Base-by-base conservation (phyloP, 2,113 vertebrate genomes). In the Tupaia tana region DNA sequence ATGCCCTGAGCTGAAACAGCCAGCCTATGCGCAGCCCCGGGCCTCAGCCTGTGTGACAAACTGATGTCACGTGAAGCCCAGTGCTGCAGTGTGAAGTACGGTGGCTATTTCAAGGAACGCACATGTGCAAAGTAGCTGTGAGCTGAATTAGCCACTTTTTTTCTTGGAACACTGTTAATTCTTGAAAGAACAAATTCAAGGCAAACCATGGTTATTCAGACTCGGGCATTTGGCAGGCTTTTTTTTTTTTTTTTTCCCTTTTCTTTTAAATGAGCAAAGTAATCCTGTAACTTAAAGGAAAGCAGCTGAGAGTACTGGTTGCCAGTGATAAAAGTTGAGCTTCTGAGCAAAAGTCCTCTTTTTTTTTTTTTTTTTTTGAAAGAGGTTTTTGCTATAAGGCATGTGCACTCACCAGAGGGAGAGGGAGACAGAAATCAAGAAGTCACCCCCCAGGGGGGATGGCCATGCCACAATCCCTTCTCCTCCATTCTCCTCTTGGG, bases 241-340 rank as follows among this genome's bases (percentile, higher is more conserved):
- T 89, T 96, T 90, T 86, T 92, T 56, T 70, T 82, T 90, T 89
- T 96, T 92, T 56, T 70, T 82, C 43, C 43, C 5, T 90, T 89
- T 96, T 90, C 89, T 92, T 56, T 70, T 82, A 97, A 95, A 97
- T 95, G 96, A 97, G 94, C 96, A 97, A 95, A 95, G 54, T 59
- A 64, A 97, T 75, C 59, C 74, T 96, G 94, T 89, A 96, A 97
- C 79, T 92, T 97, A 88, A 90, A 91, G 84, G 84, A 95, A 96
- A 95, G 89, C 96, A 95, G 95, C 94, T 88, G 82, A 95, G 95
- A 91, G 82, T 92, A 80, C 75, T 82, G 94, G 89, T 95, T 97
- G 90, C 95, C 96, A 97, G 71, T 82, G 89, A 90, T 75, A 92
- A 91, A 95, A 95, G 82, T 69, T 81, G 43, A 93, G 67, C 34